Evolutionary conservation across 2,888 invertebrate species (phyloP), one percentile per base, ranked within the genome.

Genomic region (Pomacea canaliculata): DNA sequence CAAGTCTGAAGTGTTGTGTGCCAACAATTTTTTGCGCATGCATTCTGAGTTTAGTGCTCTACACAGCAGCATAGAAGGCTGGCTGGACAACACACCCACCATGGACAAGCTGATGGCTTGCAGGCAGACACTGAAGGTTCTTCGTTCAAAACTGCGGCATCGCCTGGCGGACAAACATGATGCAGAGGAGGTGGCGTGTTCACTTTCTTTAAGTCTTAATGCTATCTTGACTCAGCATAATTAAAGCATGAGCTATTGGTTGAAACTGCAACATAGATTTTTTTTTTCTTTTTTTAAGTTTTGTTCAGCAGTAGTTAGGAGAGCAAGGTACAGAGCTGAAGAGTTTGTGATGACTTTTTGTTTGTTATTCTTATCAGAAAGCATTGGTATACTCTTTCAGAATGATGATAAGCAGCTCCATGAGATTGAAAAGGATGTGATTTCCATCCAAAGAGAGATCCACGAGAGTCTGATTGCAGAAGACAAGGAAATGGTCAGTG

Each of bases 161-260:
- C 84, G 82, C 69, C 83, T 87, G 76, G 89, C 89, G 9, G 89
- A 89, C 72, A 86, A 85, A 79, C 82, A 85, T 48, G 89, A 89
- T 80, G 73, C 87, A 10, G 89, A 88, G 76, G 89, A 89, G 86
- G 89, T 87, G 71, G 19, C 73, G 71, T 49, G 7, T 18, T 1
- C 51, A 68, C 8, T 23, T 37, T 68, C 70, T 16, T 69, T 37
- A 59, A 59, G 7, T 10, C 27, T n/a, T 62, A 10, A 23, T 70
- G 19, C 19, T 71, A 18, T 63, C 23, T 71, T 71, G 59, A 56
- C 71, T 18, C 9, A 59, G 0, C 59, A 7, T 67, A n/a, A 60
- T n/a, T 9, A 16, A 63, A 48, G 27, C 3, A 18, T 56, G 48
- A 62, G 56, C 27, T 60, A 49, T n/a, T 67, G 13, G 2, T 56